phyloP scores from a whole-genome alignment of 2,113 vertebrate genomes.

The Lepisosteus oculatus region DNA sequence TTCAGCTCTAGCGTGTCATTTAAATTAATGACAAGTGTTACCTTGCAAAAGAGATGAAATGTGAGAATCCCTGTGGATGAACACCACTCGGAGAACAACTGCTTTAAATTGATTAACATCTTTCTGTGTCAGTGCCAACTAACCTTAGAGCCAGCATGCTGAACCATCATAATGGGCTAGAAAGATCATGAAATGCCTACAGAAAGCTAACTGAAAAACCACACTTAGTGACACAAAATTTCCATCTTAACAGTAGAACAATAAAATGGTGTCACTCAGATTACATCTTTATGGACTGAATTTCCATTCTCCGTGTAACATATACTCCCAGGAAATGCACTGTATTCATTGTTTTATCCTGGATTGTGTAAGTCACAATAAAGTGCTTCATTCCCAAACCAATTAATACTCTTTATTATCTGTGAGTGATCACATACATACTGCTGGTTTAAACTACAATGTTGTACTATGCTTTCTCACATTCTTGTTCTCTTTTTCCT shows the following conservation, averaged over 20 bases:
- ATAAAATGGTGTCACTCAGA: neutral
- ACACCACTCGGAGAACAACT: neutral
- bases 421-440: no score
- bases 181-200: neutral
- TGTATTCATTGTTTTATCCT: neutral
- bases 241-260: neutral
- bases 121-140: neutral
- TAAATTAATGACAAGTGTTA: neutral
- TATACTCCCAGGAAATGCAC: slow-evolving; percentile 5
- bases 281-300: neutral
- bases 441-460: no score
- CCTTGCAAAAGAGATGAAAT: neutral
- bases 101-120: neutral
- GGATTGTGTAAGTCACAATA: no score
- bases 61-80: neutral
- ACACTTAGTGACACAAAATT: slow-evolving; percentile 1
- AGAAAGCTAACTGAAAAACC: neutral
- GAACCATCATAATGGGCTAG: neutral
- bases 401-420: no score
- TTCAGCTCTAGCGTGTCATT: neutral
- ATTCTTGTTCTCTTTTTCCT: no score
- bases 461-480: no score
- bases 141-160: neutral
- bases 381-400: no score
- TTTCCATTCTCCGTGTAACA: slow-evolving; percentile 3